Evolutionary conservation across 2,888 invertebrate genomes (phyloP), one percentile per base, ranked within the genome.

Genomic region (Oegoconia quadripuncta): DNA sequence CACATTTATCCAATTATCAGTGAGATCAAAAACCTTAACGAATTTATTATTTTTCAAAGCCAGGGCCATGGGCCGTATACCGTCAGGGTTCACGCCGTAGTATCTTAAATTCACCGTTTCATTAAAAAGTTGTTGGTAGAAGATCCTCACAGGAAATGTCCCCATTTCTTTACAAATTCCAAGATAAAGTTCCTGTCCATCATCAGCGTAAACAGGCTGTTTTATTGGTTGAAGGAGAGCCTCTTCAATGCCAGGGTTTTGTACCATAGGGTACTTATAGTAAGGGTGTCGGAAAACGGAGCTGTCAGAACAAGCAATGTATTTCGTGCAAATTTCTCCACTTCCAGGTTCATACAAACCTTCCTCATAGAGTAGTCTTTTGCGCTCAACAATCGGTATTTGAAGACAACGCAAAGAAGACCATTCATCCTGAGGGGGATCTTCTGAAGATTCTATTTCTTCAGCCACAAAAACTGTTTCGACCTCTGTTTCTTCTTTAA

Each of bases 171-270:
- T 47, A 30, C 74, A 73, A 3, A 67, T 26, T 6, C 46, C 54
- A 30, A 70, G 35, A 39, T 74, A 73, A 20, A 20, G 20, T 20
- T 20, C 20, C 20, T 4, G 20, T 20, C 20, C 20, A 20, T 20
- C 20, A 20, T 20, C 4, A 20, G 7, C n/a, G n/a, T n/a, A n/a
- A n/a, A n/a, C n/a, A n/a, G n/a, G n/a, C n/a, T n/a, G n/a, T n/a
- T n/a, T n/a, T n/a, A n/a, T 52, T 27, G 65, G 59, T n/a, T 52
- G 34, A 3, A 56, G 34, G 9, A 74, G 47, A 14, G 71, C 69
- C 11, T 58, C 53, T 32, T 51, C 18, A 15, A 72, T 61, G 9
- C 72, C 74, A 6, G 71, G 70, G 32, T 75, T 68, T 3, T 12
- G 25, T 14, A 74, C 42, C 2, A 53, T 48, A 8, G 72, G 74